A percentile compares a stretch with the other conserved stretches of the same genome.
These are phyloP conservation scores for Papilio dardanus DNA, from an alignment of 1,140 invertebrate genomes.

Conservation along the genomic window DNA sequence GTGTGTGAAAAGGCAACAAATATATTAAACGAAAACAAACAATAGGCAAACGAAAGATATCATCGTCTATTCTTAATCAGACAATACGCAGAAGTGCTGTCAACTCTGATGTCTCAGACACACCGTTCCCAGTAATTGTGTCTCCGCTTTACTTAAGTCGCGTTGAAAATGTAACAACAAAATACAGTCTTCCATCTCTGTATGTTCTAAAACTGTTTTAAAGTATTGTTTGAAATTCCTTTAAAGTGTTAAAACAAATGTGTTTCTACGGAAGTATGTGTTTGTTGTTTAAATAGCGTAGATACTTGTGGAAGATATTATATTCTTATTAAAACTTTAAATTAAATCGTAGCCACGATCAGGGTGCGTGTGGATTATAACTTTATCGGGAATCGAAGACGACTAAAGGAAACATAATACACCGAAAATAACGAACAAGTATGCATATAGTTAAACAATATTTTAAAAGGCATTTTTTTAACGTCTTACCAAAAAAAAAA, in stretches of 20 bases:
- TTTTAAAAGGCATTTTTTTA: too few species aligned
- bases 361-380: not conserved
- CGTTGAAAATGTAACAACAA: not conserved
- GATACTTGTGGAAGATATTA: not conserved
- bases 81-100: conserved; percentile 16
- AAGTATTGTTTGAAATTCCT: not conserved
- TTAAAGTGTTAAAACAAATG: not conserved
- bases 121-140: not conserved
- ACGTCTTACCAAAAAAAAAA: too few species aligned
- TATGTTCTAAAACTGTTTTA: not conserved
- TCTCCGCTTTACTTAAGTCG: not conserved
- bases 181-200: not conserved
- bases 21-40: too few species aligned
- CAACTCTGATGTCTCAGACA: conserved; percentile 13
- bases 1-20: not conserved
- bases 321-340: conserved; percentile 10
- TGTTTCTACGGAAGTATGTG: not conserved
- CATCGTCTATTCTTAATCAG: conserved; percentile 6
- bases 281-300: not conserved
- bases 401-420: not conserved
- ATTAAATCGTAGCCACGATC: not conserved
- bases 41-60: not conserved
- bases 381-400: not conserved
- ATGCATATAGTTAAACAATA: not conserved
- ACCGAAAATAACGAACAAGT: not conserved